Conservation (phyloP, 2,113 vertebrate genomes). For the Phalacrocorax brasilianus region DNA sequence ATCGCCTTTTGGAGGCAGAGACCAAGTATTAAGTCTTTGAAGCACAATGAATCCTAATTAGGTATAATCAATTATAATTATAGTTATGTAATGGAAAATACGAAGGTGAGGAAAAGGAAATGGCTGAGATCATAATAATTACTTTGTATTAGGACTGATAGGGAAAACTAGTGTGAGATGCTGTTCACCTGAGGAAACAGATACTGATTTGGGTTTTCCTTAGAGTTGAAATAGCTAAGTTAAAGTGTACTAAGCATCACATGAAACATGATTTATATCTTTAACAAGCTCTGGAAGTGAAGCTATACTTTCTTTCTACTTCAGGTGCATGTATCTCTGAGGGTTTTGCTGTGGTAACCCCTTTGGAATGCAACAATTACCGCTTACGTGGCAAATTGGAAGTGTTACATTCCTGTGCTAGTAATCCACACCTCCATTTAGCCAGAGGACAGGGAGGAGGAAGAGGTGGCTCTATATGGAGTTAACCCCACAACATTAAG, state of each 20-base stretch:
- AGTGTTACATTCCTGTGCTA: conserved; percentile 12
- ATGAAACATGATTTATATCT: not conserved
- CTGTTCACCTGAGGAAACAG: not conserved
- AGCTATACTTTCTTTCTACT: not conserved
- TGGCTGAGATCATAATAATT: not conserved
- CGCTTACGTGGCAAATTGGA: conserved; percentile 19
- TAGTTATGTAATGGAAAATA: conserved; percentile 45
- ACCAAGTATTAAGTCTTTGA: conserved; percentile 11
- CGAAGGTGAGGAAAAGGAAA: conserved; percentile 56
- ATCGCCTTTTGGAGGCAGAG: not conserved
- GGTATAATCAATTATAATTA: conserved; percentile 56
- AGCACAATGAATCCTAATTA: conserved; percentile 40
- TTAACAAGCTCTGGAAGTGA: not conserved
- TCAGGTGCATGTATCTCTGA: not conserved
- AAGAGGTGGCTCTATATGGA: not conserved
- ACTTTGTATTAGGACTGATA: not conserved
- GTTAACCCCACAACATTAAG: not conserved
- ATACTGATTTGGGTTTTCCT: not conserved
- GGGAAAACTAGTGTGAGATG: not conserved
- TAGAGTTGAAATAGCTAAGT: not conserved
- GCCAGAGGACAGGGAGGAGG: conserved; percentile 62
- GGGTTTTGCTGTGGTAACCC: not conserved
- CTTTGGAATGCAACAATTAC: conserved; percentile 28
- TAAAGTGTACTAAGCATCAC: not conserved
- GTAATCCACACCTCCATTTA: conserved; percentile 46